A percentile compares a stretch with the other conserved stretches of the same genome.
Evolutionary conservation across 2,888 invertebrate genomes (phyloP).

Genomic region (Dryadula phaetusa): DNA sequence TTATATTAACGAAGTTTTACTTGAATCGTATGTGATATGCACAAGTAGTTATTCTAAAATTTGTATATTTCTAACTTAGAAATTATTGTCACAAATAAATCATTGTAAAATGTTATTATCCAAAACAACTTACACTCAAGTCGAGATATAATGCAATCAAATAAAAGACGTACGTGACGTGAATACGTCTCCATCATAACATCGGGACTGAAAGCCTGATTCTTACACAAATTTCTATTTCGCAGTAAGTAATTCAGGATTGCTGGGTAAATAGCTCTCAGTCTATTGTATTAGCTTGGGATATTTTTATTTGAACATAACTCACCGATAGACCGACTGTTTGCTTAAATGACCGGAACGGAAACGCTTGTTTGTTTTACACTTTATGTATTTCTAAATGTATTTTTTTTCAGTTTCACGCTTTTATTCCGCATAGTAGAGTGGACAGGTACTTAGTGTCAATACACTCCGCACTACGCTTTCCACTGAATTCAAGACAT

Average conservation of each 20-base stretch:
- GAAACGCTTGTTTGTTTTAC: not conserved
- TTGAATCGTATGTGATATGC: too few relatives aligned
- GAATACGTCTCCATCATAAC: constrained; percentile 28
- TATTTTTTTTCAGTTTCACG: not conserved
- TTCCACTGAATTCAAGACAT: too few relatives aligned
- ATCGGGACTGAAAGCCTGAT: constrained; percentile 27
- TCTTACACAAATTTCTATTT: constrained; percentile 32
- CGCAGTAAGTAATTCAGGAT: constrained; percentile 34
- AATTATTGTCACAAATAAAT: not conserved
- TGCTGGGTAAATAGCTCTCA: constrained; percentile 25
- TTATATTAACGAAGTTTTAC: too few relatives aligned
- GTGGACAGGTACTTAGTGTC: too few relatives aligned
- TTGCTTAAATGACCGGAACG: not conserved
- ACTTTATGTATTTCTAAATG: not conserved
- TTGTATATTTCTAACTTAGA: too few relatives aligned
- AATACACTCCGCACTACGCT: too few relatives aligned
- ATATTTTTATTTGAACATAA: constrained; percentile 13
- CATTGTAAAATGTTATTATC: constrained; percentile 25
- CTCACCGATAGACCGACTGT: not conserved
- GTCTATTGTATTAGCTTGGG: constrained; percentile 5
- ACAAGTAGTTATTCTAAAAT: too few relatives aligned
- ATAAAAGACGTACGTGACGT: constrained; percentile 38
- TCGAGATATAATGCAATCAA: constrained; percentile 40
- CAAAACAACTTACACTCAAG: constrained; percentile 29
- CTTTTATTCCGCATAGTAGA: too few relatives aligned